Evolutionary conservation across 1,140 invertebrate species (phyloP).

Genomic region (Procambarus clarkii): DNA sequence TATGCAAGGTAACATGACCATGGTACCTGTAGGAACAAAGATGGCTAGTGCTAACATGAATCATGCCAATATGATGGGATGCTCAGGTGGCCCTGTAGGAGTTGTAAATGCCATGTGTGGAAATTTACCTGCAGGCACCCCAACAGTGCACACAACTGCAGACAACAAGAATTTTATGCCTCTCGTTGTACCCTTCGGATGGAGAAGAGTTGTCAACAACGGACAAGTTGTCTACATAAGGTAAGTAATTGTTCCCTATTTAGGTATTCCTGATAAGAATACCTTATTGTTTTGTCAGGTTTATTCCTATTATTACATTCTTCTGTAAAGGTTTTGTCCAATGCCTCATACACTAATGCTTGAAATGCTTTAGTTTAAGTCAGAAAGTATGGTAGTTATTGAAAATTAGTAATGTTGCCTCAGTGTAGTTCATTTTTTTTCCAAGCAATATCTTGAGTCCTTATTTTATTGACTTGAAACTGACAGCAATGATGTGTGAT

Average conservation of each 20-base stretch:
- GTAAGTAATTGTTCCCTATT: slow-evolving; percentile 2
- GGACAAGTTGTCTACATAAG: slow-evolving; percentile 63
- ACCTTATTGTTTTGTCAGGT: neutral
- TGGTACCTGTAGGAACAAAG: slow-evolving; percentile 48
- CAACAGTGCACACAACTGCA: neutral
- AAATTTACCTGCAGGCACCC: slow-evolving; percentile 13
- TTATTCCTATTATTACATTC: neutral
- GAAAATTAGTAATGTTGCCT: too few relatives aligned
- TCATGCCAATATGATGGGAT: slow-evolving; percentile 45
- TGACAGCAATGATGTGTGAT: too few relatives aligned
- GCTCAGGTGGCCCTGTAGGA: slow-evolving; percentile 34
- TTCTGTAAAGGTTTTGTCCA: neutral
- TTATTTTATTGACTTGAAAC: too few relatives aligned
- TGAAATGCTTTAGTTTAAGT: too few relatives aligned
- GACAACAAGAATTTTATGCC: slow-evolving; percentile 53
- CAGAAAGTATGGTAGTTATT: too few relatives aligned
- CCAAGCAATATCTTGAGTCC: too few relatives aligned
- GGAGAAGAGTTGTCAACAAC: slow-evolving; percentile 48
- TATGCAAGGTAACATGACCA: slow-evolving; percentile 47
- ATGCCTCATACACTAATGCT: too few relatives aligned
- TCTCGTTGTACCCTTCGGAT: slow-evolving; percentile 55
- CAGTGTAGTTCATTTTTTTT: too few relatives aligned
- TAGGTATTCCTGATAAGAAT: neutral
- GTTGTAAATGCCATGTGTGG: slow-evolving; percentile 43
- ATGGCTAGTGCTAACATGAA: slow-evolving; percentile 43